Evolutionary conservation across 2,888 invertebrate species (phyloP), one percentile per base, ranked within the genome.

Genomic region (Cecidostiba fungosa): DNA sequence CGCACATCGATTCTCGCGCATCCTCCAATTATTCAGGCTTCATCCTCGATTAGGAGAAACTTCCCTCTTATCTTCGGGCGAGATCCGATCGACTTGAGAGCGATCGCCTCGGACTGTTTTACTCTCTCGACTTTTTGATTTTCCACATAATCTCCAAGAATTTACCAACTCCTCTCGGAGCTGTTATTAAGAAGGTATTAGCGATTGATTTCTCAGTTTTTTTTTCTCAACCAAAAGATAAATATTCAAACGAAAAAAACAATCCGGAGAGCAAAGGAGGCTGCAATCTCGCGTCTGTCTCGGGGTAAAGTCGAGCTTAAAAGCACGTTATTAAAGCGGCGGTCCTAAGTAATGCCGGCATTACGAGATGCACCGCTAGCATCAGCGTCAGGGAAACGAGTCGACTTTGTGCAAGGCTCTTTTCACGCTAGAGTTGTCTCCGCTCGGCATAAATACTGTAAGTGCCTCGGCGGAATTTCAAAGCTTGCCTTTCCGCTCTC

Each of bases 21-120:
- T 87, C 85, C 82, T 88, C 87, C 88, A 89, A 89, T 89, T 89
- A 89, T 87, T 89, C 87, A 87, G 59, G 66, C 72, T 80, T 85
- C 82, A 79, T 73, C 82, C 85, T 76, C 85, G 82, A 85, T 85
- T 85, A 82, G 54, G 79, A 85, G 78, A 76, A 85, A 85, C 85
- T 85, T 85, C 50, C 50, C 69, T 62, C 70, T 82, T 82, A 82
- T 78, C 85, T 78, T 62, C 54, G 19, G n/a, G 5, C 76, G 54
- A n/a, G 54, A 78, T 74, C 43, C 76, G 81, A 77, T 77, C 62
- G 59, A 73, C 74, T 74, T 66, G 59, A 72, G 39, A 72, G 39
- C 23, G 72, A 81, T 85, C 62, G 62, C 14, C 72, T 77, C 39
- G 14, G 54, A 32, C 43, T 59, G 19, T 77, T 39, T 77, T 59